A percentile compares a stretch with the other conserved stretches of the same genome.
phyloP scores from a whole-genome alignment of 2,113 vertebrate genomes.

The Podarcis raffonei region DNA sequence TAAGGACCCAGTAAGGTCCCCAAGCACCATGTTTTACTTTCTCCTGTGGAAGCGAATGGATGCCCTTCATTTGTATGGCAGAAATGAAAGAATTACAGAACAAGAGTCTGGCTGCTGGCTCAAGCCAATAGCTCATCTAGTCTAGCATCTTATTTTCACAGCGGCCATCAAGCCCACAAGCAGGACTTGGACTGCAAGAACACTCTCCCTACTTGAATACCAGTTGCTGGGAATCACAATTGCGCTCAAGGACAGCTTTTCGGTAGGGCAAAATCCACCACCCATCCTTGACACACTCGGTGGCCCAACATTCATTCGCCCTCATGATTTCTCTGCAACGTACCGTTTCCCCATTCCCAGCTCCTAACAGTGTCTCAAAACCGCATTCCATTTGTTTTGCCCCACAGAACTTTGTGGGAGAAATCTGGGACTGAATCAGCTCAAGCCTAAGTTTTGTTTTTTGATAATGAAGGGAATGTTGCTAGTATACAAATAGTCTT shows the following conservation, averaged over 20 bases:
- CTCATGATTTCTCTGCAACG: not conserved
- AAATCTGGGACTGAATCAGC: not conserved
- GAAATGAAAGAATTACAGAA: too few relatives aligned
- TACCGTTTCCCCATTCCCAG: too few relatives aligned
- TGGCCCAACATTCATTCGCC: not conserved
- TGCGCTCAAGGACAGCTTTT: not conserved
- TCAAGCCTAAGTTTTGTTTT: not conserved
- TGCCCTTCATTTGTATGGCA: too few relatives aligned
- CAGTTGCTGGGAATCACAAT: not conserved
- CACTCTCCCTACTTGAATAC: too few relatives aligned
- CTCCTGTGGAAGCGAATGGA: too few relatives aligned
- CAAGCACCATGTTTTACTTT: not conserved
- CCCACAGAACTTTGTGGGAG: not conserved
- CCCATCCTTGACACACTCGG: not conserved
- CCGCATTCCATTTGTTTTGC: not conserved
- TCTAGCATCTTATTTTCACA: too few relatives aligned
- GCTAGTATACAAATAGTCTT: not conserved
- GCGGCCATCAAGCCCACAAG: too few relatives aligned
- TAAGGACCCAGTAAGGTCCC: not conserved
- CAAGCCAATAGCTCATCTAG: too few relatives aligned
- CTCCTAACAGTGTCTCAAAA: not conserved
- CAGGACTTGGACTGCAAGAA: too few relatives aligned
- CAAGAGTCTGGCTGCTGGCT: too few relatives aligned
- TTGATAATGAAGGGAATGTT: not conserved
- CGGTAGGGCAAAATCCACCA: not conserved